These are phyloP conservation scores for Alces alces DNA, from an alignment of 2,113 vertebrate species.

Conservation along the genomic window DNA sequence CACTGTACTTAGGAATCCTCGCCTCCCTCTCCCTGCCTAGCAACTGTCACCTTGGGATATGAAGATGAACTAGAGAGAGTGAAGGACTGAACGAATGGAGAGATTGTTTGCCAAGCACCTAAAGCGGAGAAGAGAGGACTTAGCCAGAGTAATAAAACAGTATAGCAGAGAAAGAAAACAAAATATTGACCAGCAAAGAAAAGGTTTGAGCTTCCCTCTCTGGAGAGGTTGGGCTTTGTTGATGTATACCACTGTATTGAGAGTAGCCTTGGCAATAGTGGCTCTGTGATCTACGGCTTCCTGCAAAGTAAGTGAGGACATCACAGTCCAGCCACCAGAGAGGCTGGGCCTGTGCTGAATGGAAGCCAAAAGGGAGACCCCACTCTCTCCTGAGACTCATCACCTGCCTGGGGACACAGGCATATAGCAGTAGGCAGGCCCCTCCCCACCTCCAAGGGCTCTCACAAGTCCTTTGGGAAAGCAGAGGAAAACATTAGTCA, in stretches of 20 bases:
- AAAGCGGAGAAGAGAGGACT: neutral
- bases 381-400: neutral
- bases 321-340: neutral
- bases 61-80: neutral
- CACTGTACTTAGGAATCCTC: neutral
- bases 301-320: neutral
- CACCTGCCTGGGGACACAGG: neutral
- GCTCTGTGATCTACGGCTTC: neutral
- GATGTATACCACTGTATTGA: neutral
- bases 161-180: neutral
- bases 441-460: neutral
- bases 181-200: neutral
- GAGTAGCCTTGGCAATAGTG: neutral
- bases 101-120: neutral
- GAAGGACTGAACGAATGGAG: neutral
- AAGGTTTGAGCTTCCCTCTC: neutral
- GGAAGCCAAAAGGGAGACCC: neutral
- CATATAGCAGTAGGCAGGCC: accelerated
- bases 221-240: neutral
- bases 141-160: neutral
- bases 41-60: neutral
- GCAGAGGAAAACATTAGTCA: neutral
- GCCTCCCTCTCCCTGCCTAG: neutral
- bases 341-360: neutral
- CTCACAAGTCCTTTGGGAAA: neutral